A percentile compares a stretch with the other conserved stretches of the same genome.
These are phyloP conservation scores for Morus bassanus DNA, from an alignment of 2,797 vertebrate species.

Conservation along the genomic window DNA sequence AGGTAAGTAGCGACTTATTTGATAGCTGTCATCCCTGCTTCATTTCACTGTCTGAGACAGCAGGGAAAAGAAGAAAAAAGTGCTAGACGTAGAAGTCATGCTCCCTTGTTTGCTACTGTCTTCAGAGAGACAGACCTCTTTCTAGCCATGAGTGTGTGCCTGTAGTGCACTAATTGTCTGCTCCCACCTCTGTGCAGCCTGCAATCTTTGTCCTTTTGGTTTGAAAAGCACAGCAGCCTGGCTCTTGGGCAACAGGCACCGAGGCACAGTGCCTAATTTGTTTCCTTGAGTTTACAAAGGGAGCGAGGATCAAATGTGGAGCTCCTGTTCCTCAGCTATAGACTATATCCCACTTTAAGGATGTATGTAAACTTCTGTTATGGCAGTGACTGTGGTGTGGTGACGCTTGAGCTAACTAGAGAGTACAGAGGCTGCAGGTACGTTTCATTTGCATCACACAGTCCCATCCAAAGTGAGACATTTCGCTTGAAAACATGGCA, in stretches of 20 bases:
- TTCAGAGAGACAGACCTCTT: neutral
- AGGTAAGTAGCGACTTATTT: neutral
- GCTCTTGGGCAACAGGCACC: neutral
- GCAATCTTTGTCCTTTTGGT: neutral
- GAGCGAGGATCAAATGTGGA: neutral
- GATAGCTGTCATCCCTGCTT: neutral
- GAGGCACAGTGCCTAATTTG: neutral
- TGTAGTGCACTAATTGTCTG: neutral
- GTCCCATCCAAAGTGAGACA: rapidly evolving
- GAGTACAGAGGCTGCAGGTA: neutral
- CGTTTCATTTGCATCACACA: neutral
- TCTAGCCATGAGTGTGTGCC: rapidly evolving
- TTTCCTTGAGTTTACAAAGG: neutral
- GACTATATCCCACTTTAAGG: neutral
- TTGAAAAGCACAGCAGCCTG: neutral
- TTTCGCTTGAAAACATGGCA: neutral
- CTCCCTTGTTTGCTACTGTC: neutral
- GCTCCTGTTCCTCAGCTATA: neutral
- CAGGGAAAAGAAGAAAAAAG: neutral
- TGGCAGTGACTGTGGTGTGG: neutral
- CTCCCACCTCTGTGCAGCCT: neutral
- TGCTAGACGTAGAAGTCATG: neutral
- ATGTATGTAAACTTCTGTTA: neutral
- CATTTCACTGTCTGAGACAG: neutral
- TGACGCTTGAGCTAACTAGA: neutral